A percentile compares a stretch with the other conserved stretches of the same genome.
Evolutionary conservation across 2,888 invertebrate species (phyloP).

Genomic region (Synanthedon formicaeformis): DNA sequence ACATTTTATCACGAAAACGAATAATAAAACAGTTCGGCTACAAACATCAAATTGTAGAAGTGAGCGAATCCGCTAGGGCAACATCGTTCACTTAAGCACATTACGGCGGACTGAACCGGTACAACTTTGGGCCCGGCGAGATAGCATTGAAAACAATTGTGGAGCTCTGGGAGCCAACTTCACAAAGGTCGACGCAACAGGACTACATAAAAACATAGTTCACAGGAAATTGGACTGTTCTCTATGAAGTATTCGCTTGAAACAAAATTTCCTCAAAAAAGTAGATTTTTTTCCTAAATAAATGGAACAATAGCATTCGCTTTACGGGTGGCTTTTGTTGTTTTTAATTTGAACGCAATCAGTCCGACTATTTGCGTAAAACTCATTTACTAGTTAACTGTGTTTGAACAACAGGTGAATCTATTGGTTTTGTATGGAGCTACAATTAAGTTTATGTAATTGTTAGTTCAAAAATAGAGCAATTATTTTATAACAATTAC

Average conservation of each 20-base stretch:
- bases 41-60: slow-evolving; percentile 43
- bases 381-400: no score
- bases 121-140: slow-evolving; percentile 46
- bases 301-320: no score
- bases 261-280: no score
- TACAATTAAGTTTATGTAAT: no score
- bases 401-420: no score
- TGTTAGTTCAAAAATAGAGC: no score
- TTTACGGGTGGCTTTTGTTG: no score
- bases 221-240: slow-evolving; percentile 28
- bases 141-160: slow-evolving; percentile 57
- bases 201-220: slow-evolving; percentile 17
- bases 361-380: no score
- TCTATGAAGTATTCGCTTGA: not conserved
- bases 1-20: not conserved
- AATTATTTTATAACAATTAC: no score
- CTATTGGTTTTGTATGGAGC: no score
- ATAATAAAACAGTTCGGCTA: slow-evolving; percentile 24
- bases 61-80: slow-evolving; percentile 53
- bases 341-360: no score
- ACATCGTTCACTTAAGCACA: slow-evolving; percentile 67
- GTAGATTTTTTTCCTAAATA: no score
- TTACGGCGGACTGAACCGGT: slow-evolving; percentile 40
- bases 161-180: slow-evolving; percentile 48
- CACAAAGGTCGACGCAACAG: slow-evolving; percentile 19